Percentiles rank a stretch among this genome's conserved stretches.
phyloP scores from a whole-genome alignment of 1,140 invertebrate genomes.

The Drosophila bocqueti region DNA sequence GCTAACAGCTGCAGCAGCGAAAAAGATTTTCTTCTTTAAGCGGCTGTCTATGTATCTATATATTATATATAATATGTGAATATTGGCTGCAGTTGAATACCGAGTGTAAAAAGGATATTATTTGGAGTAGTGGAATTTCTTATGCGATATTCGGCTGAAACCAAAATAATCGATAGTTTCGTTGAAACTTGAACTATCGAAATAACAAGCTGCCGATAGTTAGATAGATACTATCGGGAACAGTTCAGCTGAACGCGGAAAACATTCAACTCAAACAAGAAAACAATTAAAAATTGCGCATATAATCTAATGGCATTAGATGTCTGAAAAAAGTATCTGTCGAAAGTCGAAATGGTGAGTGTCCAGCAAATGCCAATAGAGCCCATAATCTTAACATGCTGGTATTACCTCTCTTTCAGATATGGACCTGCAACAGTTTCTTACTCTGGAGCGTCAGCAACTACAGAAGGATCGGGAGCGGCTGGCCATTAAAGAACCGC shows the following conservation, averaged over 20 bases:
- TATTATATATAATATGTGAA: not conserved
- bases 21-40: no score
- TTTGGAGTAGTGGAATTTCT: not conserved
- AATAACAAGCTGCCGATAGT: accelerated
- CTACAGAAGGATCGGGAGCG: constrained; percentile 60
- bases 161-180: not conserved
- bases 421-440: constrained; percentile 69
- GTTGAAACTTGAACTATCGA: not conserved
- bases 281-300: not conserved
- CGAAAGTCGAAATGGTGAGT: constrained; percentile 8
- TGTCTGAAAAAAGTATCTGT: not conserved
- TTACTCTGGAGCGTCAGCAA: constrained; percentile 62
- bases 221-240: not conserved
- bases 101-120: not conserved
- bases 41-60: no score
- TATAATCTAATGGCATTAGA: not conserved
- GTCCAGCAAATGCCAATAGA: not conserved
- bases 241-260: constrained; percentile 26
- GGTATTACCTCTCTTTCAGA: not conserved
- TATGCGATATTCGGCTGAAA: not conserved
- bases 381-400: not conserved
- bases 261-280: constrained; percentile 34
- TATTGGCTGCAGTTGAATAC: not conserved
- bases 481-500: constrained; percentile 18
- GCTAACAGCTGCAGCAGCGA: no score